Percentiles rank a stretch among this genome's conserved stretches.
phyloP scores from a whole-genome alignment of 2,113 vertebrate genomes.

The Leucopsar rothschildi region DNA sequence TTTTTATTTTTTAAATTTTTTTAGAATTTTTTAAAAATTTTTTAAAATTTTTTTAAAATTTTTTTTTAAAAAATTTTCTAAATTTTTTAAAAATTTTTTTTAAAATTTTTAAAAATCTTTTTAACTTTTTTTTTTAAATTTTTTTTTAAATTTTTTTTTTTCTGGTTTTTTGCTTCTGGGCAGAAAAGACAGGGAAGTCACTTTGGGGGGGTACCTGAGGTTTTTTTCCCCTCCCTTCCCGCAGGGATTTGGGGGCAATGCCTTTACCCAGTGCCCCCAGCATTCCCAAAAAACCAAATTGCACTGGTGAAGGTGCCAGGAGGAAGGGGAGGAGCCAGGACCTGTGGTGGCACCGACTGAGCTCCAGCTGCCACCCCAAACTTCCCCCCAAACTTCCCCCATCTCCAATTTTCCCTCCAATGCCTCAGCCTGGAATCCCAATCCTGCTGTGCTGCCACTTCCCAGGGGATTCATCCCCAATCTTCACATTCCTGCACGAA shows the following conservation, averaged over 20 bases:
- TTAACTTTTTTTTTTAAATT: not conserved
- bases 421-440: not conserved
- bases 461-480: not conserved
- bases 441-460: not conserved
- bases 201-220: not conserved
- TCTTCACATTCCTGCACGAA: not conserved
- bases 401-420: not conserved
- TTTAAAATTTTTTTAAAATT: no score
- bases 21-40: no score
- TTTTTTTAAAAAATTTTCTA: not conserved
- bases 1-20: no score
- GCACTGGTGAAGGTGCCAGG: no score
- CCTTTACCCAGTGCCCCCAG: not conserved
- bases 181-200: not conserved
- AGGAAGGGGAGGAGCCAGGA: not conserved
- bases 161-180: not conserved
- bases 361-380: not conserved
- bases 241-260: not conserved
- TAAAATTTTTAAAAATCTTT: no score
- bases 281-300: not conserved
- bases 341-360: accelerated
- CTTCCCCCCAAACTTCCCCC: no score
- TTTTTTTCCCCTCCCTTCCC: not conserved
- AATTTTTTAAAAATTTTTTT: no score
- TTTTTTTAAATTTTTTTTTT: not conserved